Conservation (phyloP, 2,888 invertebrate species). For the Scaeva pyrastri region DNA sequence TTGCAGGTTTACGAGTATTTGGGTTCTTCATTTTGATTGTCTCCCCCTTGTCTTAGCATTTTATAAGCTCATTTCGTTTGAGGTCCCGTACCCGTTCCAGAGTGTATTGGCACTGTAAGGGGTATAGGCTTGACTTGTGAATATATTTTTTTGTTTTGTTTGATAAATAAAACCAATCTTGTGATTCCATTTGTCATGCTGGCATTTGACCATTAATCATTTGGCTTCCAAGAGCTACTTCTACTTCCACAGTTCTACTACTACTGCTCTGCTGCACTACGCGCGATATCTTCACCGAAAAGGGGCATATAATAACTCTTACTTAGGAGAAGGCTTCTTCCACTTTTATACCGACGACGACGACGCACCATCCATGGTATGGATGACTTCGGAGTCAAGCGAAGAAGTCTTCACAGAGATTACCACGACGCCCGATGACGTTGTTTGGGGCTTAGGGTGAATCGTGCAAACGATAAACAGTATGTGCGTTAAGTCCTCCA, state of each 20-base stretch:
- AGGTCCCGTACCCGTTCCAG: neutral
- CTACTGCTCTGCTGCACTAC: constrained; percentile 49
- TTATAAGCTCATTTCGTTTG: constrained; percentile 46
- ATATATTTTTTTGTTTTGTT: constrained; percentile 48
- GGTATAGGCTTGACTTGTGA: constrained; percentile 62
- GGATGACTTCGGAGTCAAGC: constrained; percentile 45
- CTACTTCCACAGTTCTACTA: too few relatives aligned
- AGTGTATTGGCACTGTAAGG: neutral
- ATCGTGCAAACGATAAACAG: constrained; percentile 42
- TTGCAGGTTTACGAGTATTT: constrained; percentile 49
- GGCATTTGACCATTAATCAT: constrained; percentile 79
- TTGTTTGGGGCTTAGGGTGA: constrained; percentile 32
- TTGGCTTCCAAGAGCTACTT: constrained; percentile 57
- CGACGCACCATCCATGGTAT: too few relatives aligned
- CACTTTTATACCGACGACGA: too few relatives aligned
- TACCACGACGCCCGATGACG: constrained; percentile 54
- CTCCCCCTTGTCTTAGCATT: constrained; percentile 1
- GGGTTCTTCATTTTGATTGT: constrained; percentile 24
- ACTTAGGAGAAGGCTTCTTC: constrained; percentile 41
- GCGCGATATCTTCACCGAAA: constrained; percentile 66
- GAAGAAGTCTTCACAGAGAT: constrained; percentile 62
- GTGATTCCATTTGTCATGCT: constrained; percentile 80
- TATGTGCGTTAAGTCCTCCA: constrained; percentile 34
- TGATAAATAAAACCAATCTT: constrained; percentile 79
- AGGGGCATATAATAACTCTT: constrained; percentile 66